Evolutionary conservation across 2,113 vertebrate genomes (phyloP).

Genomic region (Crotalus viridis): DNA sequence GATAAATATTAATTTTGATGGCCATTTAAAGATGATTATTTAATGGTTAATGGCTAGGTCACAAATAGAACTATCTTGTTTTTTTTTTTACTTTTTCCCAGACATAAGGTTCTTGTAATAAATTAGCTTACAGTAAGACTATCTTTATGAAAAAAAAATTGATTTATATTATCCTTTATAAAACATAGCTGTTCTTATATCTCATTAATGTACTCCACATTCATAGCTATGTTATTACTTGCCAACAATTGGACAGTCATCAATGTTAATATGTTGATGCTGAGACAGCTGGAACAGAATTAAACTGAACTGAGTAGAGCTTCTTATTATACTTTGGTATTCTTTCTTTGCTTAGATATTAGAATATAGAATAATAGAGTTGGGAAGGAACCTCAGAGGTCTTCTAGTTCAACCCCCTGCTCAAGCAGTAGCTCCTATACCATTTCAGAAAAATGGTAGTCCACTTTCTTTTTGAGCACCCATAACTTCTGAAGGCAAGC

Average conservation of each 20-base stretch:
- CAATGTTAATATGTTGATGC: not conserved
- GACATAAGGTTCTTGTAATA: not conserved
- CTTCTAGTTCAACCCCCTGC: not conserved
- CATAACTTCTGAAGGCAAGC: not conserved
- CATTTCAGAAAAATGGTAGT: not conserved
- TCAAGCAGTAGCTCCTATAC: not conserved
- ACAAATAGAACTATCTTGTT: not conserved
- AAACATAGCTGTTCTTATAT: not conserved
- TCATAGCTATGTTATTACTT: not conserved
- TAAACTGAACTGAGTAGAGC: not conserved
- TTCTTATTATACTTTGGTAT: not conserved
- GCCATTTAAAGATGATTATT: not conserved
- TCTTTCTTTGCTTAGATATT: not conserved
- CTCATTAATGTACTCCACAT: not conserved
- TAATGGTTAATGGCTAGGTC: not conserved
- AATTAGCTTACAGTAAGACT: not conserved
- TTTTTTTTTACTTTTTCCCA: not conserved
- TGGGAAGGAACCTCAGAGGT: not conserved
- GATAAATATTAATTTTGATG: not conserved
- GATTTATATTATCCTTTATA: not conserved
- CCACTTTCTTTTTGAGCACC: not conserved
- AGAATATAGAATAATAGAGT: not conserved
- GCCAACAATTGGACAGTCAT: not conserved
- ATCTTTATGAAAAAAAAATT: not conserved
- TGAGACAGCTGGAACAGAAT: not conserved